Evolutionary conservation across 2,888 invertebrate species (phyloP).

Genomic region (Cryptus armator): DNA sequence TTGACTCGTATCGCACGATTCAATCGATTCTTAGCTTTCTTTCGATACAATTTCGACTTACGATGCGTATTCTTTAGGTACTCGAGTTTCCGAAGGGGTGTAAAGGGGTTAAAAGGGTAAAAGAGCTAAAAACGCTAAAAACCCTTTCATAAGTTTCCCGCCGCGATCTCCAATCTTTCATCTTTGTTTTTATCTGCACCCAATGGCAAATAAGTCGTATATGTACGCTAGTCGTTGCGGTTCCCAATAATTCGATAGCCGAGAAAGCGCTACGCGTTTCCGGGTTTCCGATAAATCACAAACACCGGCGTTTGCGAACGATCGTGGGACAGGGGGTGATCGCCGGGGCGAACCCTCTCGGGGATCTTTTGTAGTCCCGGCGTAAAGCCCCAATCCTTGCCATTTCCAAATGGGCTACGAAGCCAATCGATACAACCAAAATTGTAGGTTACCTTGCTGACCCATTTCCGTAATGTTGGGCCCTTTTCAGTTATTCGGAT

Average conservation of each 20-base stretch:
- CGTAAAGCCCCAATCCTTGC: background rate
- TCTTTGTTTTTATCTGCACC: too few species aligned
- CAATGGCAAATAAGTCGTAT: too few species aligned
- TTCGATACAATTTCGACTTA: background rate
- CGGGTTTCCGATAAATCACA: constrained; percentile 65
- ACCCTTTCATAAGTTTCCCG: too few species aligned
- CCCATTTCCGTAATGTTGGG: constrained; percentile 2
- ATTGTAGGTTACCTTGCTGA: constrained; percentile 44
- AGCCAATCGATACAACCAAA: constrained; percentile 39
- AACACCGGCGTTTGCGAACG: constrained; percentile 36
- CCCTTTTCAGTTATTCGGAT: too few species aligned
- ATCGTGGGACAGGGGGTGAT: constrained; percentile 11
- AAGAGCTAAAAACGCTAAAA: too few species aligned
- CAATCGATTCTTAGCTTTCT: background rate
- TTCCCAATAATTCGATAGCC: constrained; percentile 52
- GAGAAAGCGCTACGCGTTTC: constrained; percentile 36
- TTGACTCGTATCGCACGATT: background rate
- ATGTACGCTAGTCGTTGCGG: background rate
- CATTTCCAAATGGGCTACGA: constrained; percentile 26
- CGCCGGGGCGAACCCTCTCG: constrained; percentile 47
- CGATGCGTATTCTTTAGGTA: too few species aligned
- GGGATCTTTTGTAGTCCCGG: constrained; percentile 54
- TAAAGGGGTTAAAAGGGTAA: too few species aligned
- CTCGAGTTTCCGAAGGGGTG: too few species aligned
- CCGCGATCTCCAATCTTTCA: too few species aligned